A percentile compares a stretch with the other conserved stretches of the same genome.
phyloP scores from a whole-genome alignment of 2,888 invertebrate genomes.

The Choreutis nemorana region DNA sequence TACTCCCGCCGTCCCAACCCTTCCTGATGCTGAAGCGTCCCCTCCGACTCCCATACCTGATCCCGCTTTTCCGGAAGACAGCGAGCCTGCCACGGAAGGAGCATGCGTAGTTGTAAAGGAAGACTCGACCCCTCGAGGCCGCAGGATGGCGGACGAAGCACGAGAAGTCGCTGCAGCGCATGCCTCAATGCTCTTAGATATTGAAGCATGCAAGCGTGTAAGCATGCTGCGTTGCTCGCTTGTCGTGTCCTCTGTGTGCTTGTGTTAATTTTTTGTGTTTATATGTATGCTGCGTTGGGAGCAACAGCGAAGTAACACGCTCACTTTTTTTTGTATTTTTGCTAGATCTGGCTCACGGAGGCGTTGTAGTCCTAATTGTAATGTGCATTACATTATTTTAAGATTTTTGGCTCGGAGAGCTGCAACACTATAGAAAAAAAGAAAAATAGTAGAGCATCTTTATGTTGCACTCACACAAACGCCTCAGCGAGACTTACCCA shows the following conservation, averaged over 20 bases:
- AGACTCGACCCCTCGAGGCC: constrained; percentile 48
- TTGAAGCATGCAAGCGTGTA: constrained; percentile 75
- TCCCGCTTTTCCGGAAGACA: constrained; percentile 39
- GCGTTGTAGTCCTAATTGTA: too few species aligned
- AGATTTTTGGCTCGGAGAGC: too few species aligned
- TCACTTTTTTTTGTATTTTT: too few species aligned
- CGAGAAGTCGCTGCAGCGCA: constrained; percentile 59
- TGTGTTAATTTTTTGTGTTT: constrained; percentile 27
- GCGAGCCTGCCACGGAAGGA: constrained; percentile 29
- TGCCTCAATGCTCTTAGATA: constrained; percentile 64
- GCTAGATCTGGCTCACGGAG: too few species aligned
- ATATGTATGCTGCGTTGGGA: constrained; percentile 12
- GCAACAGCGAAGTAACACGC: too few species aligned
- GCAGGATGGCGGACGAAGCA: constrained; percentile 56
- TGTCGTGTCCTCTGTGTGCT: constrained; percentile 23
- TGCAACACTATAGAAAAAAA: too few species aligned
- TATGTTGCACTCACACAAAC: too few species aligned
- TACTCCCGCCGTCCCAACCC: constrained; percentile 36
- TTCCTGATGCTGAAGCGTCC: constrained; percentile 19
- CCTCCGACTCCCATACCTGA: constrained; percentile 12
- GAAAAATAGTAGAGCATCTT: too few species aligned
- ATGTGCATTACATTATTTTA: too few species aligned
- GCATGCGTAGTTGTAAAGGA: constrained; percentile 59
- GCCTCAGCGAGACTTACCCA: too few species aligned
- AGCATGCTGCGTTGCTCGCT: constrained; percentile 67